Base-by-base conservation (phyloP, 1,140 invertebrate genomes). In the Gryllus bimaculatus region DNA sequence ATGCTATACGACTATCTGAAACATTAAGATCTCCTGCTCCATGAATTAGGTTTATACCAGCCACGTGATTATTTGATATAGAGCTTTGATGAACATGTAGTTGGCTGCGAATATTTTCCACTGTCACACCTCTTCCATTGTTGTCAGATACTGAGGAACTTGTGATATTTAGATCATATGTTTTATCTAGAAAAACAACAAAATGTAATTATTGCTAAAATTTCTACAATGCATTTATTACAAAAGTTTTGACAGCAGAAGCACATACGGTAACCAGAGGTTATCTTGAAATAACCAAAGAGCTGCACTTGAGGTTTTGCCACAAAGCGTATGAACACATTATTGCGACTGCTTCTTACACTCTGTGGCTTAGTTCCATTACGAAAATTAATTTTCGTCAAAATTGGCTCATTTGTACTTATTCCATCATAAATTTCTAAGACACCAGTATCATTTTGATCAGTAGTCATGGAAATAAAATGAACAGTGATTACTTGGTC, bases 21-120 rank as follows among this genome's bases (percentile, higher is more conserved):
- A 99, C 90, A 83, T 99, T 96, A 0, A 99, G 90, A 83, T 97
- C 94, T n/a, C 95, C 95, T 1, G 92, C 94, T 0, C 97, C 97
- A 81, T 89, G 92, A 0, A 91, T 87, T 8, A 98, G 90, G 83
- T 97, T 94, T 8, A 98, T 87, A 5, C 96, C 97, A 8, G 95
- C 95, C 10, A 95, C 90, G 83, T 97, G 93, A 83, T 97, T 98
- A 80, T 93, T 92, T 0, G 93, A 93, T n/a, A 98, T 89, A 0
- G 91, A 92, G 1, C 92, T 93, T 20, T 92, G 89, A 82, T 95
- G 93, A 77, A 96, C 89, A 85, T 95, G 91, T 10, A 96, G 83
- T 81, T 92, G 91, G 4, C 93, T 95, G 83, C 94, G 88, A 75
- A 96, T 87, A 84, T 95, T 95, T 85, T 98, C 94, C 8, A 94